Conservation (phyloP, 2,113 vertebrate species). For the Herpailurus yagouaroundi region DNA sequence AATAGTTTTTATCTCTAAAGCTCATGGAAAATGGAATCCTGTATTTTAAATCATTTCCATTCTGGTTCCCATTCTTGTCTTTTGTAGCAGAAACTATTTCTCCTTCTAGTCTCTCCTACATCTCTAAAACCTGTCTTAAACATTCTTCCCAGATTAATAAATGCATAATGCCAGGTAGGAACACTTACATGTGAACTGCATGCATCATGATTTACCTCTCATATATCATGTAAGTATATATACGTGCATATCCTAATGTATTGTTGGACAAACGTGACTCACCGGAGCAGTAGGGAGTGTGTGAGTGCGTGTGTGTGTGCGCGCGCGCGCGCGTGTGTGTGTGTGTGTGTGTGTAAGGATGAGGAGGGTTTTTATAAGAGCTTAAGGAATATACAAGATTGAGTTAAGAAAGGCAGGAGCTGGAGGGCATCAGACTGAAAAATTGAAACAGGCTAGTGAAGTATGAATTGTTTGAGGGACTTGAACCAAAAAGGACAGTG, state of each 20-base stretch:
- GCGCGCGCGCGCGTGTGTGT: not conserved
- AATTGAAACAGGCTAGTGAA: constrained; percentile 34
- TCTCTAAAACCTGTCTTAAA: constrained; percentile 26
- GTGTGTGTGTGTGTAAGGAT: not conserved
- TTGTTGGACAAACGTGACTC: not conserved
- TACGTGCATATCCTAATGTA: not conserved
- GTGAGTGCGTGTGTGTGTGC: not conserved
- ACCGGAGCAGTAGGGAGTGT: not conserved
- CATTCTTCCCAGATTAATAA: not conserved
- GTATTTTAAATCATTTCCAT: constrained; percentile 43
- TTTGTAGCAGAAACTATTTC: not conserved
- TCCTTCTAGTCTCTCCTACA: not conserved
- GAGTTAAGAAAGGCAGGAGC: constrained; percentile 17
- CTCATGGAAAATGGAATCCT: constrained; percentile 57
- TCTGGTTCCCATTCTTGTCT: not conserved
- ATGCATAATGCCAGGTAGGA: not conserved
- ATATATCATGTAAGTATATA: not conserved
- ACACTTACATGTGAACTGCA: not conserved
- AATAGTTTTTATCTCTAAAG: constrained; percentile 48
- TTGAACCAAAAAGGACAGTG: constrained; percentile 36
- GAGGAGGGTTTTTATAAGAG: not conserved
- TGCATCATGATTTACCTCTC: not conserved
- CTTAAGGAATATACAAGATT: constrained; percentile 48
- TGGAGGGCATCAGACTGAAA: constrained; percentile 54
- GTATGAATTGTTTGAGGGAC: not conserved